These are phyloP conservation scores for Drosophila fuyamai DNA, from an alignment of 1,140 invertebrate species.

Conservation along the genomic window DNA sequence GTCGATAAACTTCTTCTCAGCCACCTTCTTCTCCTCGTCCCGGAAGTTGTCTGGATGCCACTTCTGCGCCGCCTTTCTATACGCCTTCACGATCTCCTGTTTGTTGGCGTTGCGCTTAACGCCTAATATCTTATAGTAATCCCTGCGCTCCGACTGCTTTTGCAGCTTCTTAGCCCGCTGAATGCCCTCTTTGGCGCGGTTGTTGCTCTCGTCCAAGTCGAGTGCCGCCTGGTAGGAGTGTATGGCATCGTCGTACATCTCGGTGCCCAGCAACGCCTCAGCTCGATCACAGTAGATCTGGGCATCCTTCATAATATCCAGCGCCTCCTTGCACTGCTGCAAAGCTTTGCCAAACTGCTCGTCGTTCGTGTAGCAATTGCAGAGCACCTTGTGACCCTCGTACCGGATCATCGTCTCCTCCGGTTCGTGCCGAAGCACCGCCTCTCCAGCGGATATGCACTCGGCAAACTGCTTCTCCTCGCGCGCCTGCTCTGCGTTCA, in stretches of 20 bases:
- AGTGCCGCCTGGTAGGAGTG: conserved; percentile 94
- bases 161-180: conserved; percentile 96
- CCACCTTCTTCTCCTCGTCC: conserved; percentile 96
- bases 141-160: conserved; percentile 96
- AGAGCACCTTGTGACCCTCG: conserved; percentile 90
- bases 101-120: conserved; percentile 92
- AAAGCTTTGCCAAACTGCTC: conserved; percentile 89
- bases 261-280: conserved; percentile 95
- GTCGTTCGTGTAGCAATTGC: conserved; percentile 90
- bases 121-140: conserved; percentile 99
- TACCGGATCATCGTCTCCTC: conserved; percentile 90
- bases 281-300: conserved; percentile 95
- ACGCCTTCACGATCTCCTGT: conserved; percentile 97
- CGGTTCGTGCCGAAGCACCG: conserved; percentile 89
- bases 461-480: conserved; percentile 90
- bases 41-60: conserved; percentile 99
- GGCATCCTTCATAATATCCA: conserved; percentile 91
- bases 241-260: conserved; percentile 97
- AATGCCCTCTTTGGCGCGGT: conserved; percentile 95
- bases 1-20: conserved; percentile 99
- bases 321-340: conserved; percentile 91
- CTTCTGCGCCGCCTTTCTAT: conserved; percentile 98
- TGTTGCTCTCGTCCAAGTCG: conserved; percentile 92
- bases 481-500: conserved; percentile 89
- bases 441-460: conserved; percentile 91